Evolutionary conservation across 1,140 invertebrate species (phyloP), one percentile per base, ranked within the genome.

Genomic region (Heterodera carotae): DNA sequence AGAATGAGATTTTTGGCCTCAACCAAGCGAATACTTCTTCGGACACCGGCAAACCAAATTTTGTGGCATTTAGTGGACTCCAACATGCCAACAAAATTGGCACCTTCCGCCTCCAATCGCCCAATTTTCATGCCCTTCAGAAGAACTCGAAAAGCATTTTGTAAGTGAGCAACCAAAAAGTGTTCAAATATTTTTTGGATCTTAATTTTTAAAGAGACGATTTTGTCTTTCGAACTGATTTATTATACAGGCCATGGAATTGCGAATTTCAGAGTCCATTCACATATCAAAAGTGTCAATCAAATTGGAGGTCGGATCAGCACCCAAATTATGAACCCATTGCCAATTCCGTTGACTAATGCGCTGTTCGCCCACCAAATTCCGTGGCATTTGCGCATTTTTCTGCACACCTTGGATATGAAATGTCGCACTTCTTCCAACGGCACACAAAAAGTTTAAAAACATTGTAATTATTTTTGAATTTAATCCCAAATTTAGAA

Each of bases 351-450:
- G 15, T 25, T 80, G 36, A n/a, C 15, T 10, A 66, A 29, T 36
- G 77, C 76, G 18, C 10, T 33, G 22, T 81, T 77, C 34, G 66
- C 39, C 1, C 81, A 82, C 15, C 60, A 83, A 66, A 27, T 82
- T 39, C 82, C 81, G 10, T 82, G 81, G 81, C 76, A 82, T 43
- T 60, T 82, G 31, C 77, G 67, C 70, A 39, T 81, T 60, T 82
- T 60, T 59, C 33, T 81, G n/a, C 83, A 82, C 69, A 84, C 81
- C 10, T 22, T 84, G 12, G 27, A 22, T 48, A n/a, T 79, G 43
- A 10, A 53, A 70, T 53, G 59, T 29, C 59, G 31, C 59, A 70
- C 10, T 70, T n/a, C n/a, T n/a, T 15, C 1, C 0, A 66, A 66
- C 2, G 33, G 33, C 3, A 34, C 22, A 27, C n/a, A 66, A 70